Percentiles rank a stretch among this genome's conserved stretches.
Conservation (phyloP, 2,113 vertebrate species). For the Chamaea fasciata region DNA sequence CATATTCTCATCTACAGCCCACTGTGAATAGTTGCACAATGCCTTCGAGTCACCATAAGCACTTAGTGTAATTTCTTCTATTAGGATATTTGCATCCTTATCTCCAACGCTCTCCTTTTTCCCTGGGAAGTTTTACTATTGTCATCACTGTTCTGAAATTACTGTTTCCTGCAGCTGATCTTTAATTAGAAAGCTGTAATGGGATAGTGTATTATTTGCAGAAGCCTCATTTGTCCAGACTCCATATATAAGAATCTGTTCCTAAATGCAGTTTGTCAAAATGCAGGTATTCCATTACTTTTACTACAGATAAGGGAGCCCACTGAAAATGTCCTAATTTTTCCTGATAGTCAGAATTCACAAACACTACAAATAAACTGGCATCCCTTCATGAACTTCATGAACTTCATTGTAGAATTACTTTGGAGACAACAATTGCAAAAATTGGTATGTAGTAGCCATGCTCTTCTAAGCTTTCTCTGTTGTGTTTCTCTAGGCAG, state of each 20-base stretch:
- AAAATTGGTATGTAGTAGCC: not conserved
- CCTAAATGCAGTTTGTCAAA: not conserved
- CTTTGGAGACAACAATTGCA: not conserved
- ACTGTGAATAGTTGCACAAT: slow-evolving; percentile 47
- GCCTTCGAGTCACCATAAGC: not conserved
- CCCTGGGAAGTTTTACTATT: slow-evolving; percentile 1
- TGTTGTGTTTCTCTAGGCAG: not conserved
- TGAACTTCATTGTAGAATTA: not conserved
- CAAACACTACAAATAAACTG: not conserved
- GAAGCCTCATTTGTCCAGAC: not conserved
- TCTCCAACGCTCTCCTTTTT: not conserved
- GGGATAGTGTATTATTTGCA: not conserved
- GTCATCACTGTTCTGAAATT: slow-evolving; percentile 26
- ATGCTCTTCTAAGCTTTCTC: not conserved
- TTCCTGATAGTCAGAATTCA: not conserved
- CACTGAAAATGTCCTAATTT: not conserved
- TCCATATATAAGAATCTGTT: not conserved
- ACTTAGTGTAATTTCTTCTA: slow-evolving; percentile 1
- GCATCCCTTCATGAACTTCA: not conserved
- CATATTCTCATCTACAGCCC: slow-evolving; percentile 57
- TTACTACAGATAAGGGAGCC: not conserved
- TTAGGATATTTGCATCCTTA: slow-evolving; percentile 29
- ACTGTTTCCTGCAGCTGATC: slow-evolving; percentile 47
- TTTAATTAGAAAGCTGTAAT: slow-evolving; percentile 30
- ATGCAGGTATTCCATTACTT: not conserved